Evolutionary conservation across 2,113 vertebrate genomes (phyloP).

Genomic region (Falcunculus frontatus): DNA sequence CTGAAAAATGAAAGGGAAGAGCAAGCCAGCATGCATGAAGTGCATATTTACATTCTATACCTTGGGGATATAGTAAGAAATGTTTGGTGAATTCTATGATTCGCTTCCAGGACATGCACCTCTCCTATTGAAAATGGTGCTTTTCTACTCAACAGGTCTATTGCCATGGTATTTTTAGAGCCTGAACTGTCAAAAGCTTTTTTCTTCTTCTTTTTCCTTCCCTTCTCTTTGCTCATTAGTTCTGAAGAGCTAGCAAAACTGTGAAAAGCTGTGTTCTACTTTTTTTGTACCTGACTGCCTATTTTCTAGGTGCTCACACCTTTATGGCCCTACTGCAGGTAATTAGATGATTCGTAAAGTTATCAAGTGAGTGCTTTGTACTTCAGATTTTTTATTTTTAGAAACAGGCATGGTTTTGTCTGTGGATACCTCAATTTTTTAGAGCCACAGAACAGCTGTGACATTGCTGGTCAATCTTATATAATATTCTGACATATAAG

Average conservation of each 20-base stretch:
- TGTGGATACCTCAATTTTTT: background rate
- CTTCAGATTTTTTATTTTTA: conserved; percentile 15
- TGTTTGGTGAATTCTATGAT: background rate
- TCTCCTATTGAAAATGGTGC: background rate
- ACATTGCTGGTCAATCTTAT: background rate
- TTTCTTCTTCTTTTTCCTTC: background rate
- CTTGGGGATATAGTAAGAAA: background rate
- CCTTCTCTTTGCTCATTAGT: conserved; percentile 34
- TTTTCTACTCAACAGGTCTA: background rate
- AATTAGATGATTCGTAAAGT: background rate
- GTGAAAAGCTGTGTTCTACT: background rate
- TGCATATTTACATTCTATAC: background rate
- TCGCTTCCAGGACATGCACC: background rate
- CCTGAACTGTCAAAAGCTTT: conserved; percentile 6
- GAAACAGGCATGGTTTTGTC: background rate
- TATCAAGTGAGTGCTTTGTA: background rate
- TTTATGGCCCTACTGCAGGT: background rate
- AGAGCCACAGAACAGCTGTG: background rate
- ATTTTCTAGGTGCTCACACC: conserved; percentile 19
- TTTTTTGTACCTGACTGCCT: background rate
- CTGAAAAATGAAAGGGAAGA: background rate
- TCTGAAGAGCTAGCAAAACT: conserved; percentile 43
- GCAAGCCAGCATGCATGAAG: background rate
- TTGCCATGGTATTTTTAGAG: conserved; percentile 38
- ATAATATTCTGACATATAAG: background rate